These are phyloP conservation scores for Gymnocypris eckloni DNA, from an alignment of 2,797 vertebrate genomes.

Conservation along the genomic window DNA sequence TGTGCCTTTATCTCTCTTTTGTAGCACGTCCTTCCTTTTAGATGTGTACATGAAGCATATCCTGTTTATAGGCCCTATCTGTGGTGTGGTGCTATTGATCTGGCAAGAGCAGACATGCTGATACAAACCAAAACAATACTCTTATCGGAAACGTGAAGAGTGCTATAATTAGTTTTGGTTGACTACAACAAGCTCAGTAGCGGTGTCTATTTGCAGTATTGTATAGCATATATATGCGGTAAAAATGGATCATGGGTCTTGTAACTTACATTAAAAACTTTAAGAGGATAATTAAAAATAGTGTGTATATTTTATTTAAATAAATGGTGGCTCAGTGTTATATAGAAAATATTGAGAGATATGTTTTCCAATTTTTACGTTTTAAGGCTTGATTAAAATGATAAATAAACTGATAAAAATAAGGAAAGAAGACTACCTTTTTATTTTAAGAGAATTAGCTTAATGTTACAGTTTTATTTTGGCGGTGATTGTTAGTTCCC, in stretches of 20 bases:
- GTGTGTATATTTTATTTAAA: background rate
- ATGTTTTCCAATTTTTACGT: background rate
- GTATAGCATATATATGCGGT: too few relatives aligned
- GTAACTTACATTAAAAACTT: too few relatives aligned
- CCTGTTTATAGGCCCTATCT: background rate
- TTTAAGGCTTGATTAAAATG: background rate
- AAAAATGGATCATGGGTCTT: too few relatives aligned
- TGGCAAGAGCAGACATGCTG: too few relatives aligned
- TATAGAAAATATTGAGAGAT: background rate
- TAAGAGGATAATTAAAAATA: background rate
- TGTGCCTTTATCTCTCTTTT: background rate
- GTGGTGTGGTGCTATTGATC: background rate
- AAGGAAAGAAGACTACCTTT: background rate
- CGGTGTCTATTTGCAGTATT: background rate
- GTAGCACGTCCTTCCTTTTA: background rate
- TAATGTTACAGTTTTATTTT: background rate
- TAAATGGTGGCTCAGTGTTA: background rate
- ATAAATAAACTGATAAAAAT: too few relatives aligned
- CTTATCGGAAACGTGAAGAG: constrained; percentile 5
- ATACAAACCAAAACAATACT: constrained; percentile 22
- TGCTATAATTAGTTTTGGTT: background rate
- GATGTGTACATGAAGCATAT: background rate
- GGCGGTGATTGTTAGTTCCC: background rate
- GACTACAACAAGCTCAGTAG: background rate
- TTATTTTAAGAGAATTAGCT: background rate